Conservation (phyloP, 1,140 invertebrate species). For the Lasaia peninsularis region DNA sequence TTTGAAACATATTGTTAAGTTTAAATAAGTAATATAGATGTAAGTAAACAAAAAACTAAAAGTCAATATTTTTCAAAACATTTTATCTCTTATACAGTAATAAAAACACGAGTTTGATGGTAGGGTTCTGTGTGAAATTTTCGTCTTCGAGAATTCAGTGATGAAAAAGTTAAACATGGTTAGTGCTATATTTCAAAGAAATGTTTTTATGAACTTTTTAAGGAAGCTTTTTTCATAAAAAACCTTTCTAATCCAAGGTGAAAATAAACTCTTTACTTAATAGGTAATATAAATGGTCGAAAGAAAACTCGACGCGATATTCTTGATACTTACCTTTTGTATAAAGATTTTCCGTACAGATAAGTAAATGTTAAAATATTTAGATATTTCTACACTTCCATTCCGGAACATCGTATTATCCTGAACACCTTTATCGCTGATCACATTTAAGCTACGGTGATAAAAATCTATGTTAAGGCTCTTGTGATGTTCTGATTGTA, state of each 20-base stretch:
- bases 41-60: conserved; percentile 8
- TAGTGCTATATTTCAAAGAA: not conserved
- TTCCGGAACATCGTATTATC: not conserved
- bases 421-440: not conserved
- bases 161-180: not conserved
- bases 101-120: too few relatives aligned
- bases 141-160: not conserved
- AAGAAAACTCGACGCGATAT: conserved; percentile 32
- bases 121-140: not conserved
- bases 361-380: conserved; percentile 4
- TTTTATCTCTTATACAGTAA: not conserved
- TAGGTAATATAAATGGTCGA: not conserved
- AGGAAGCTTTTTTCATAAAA: not conserved
- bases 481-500: not conserved
- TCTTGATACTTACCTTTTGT: conserved; percentile 71
- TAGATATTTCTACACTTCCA: conserved; percentile 1
- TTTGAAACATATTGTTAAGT: conserved; percentile 1
- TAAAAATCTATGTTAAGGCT: not conserved
- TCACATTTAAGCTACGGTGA: not conserved
- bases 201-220: not conserved
- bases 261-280: not conserved
- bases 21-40: not conserved
- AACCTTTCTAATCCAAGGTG: not conserved
- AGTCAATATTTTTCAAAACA: conserved; percentile 9
- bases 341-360: conserved; percentile 36